These are phyloP conservation scores for Empidonax alnorum DNA, from an alignment of 2,113 vertebrate species.

Conservation along the genomic window DNA sequence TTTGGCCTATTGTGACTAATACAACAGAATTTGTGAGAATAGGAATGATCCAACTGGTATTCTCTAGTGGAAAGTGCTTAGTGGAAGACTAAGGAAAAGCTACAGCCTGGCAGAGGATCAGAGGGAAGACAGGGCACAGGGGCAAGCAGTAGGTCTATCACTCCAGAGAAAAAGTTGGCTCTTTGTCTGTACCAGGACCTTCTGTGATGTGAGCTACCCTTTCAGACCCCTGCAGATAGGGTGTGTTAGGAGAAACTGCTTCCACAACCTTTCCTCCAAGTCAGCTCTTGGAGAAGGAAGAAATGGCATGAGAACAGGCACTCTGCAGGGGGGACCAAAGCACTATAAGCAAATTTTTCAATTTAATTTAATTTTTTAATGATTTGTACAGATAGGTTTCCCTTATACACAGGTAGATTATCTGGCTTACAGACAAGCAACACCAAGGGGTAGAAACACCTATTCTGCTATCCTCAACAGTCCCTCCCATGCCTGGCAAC, in stretches of 20 bases:
- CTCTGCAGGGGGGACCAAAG: neutral
- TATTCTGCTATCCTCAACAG: neutral
- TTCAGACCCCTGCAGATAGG: neutral
- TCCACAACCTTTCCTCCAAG: neutral
- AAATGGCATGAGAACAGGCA: neutral
- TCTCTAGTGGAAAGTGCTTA: neutral
- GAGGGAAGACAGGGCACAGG: neutral
- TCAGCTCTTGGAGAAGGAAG: neutral
- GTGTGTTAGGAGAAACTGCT: neutral
- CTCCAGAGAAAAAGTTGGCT: neutral
- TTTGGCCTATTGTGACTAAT: neutral
- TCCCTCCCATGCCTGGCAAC: neutral
- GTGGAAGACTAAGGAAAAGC: neutral
- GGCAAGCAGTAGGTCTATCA: neutral
- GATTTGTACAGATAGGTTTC: neutral
- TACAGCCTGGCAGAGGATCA: conserved; percentile 21
- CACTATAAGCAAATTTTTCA: neutral
- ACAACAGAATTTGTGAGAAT: neutral
- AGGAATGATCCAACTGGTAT: neutral
- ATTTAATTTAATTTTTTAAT: neutral
- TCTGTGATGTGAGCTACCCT: neutral
- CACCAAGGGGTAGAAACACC: neutral
- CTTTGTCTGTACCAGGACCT: neutral
- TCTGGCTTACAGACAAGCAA: neutral
- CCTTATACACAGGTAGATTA: neutral